phyloP scores from a whole-genome alignment of 1,140 invertebrate species.

The Micrasema longulum region DNA sequence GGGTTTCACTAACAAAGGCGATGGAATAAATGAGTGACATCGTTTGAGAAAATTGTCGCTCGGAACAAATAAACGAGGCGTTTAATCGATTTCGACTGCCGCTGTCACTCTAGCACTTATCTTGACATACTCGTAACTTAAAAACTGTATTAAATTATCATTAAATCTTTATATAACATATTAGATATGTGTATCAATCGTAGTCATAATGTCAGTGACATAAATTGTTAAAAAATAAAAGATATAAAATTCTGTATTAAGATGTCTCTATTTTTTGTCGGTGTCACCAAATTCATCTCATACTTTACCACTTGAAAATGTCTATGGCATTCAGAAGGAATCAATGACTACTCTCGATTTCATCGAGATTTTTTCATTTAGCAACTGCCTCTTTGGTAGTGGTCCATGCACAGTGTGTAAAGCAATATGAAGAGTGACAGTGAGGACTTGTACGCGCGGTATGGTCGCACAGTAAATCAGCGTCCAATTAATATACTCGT shows the following conservation, averaged over 20 bases:
- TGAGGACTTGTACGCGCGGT: slow-evolving; percentile 4
- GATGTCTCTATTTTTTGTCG: no score
- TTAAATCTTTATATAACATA: neutral
- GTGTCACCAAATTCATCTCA: no score
- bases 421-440: slow-evolving; percentile 11
- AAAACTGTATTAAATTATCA: neutral
- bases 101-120: slow-evolving; percentile 22
- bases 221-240: no score
- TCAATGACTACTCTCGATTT: no score
- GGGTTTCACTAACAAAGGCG: slow-evolving; percentile 23
- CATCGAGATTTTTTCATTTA: no score
- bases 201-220: no score
- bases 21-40: slow-evolving; percentile 25
- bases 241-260: no score
- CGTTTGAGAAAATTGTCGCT: slow-evolving; percentile 31
- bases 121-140: neutral
- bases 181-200: neutral
- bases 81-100: slow-evolving; percentile 31
- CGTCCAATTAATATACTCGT: slow-evolving; percentile 20
- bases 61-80: slow-evolving; percentile 32
- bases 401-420: no score
- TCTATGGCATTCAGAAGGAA: no score
- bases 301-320: no score
- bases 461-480: slow-evolving; percentile 13
- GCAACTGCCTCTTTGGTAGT: no score